These are phyloP conservation scores for Mimumesa dahlbomi DNA, from an alignment of 2,888 invertebrate genomes.

Conservation along the genomic window DNA sequence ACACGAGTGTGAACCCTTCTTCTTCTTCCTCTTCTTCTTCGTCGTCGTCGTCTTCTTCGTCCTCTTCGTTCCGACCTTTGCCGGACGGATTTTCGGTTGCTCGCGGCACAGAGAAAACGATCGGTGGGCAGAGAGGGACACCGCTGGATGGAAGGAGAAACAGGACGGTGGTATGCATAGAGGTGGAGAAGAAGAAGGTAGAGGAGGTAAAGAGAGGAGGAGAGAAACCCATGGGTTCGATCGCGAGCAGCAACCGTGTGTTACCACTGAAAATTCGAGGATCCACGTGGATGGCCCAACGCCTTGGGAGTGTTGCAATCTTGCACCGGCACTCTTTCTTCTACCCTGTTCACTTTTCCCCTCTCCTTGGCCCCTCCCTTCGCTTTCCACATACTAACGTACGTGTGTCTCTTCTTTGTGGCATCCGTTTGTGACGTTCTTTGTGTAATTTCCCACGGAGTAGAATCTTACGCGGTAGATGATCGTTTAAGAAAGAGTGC, in stretches of 20 bases:
- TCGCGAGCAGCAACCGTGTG: constrained; percentile 29
- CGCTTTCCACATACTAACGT: constrained; percentile 6
- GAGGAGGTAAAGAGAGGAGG: constrained; percentile 11
- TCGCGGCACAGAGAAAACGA: neutral
- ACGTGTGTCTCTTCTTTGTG: constrained; percentile 33
- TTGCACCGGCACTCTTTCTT: constrained; percentile 34
- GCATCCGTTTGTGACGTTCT: constrained; percentile 25
- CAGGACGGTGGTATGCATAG: constrained; percentile 13
- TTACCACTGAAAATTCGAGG: constrained; percentile 46
- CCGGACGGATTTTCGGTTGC: constrained; percentile 26
- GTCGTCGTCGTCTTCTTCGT: neutral
- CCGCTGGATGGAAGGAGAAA: neutral
- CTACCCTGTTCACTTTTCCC: constrained; percentile 8
- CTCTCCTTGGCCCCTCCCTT: neutral
- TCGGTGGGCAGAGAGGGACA: neutral
- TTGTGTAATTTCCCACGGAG: constrained; percentile 52
- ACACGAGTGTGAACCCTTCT: neutral
- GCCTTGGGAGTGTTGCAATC: constrained; percentile 64
- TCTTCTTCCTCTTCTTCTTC: constrained; percentile 25
- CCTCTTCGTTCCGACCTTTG: constrained; percentile 38
- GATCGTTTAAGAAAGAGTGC: constrained; percentile 8
- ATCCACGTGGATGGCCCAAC: constrained; percentile 64
- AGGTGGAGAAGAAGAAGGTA: constrained; percentile 23
- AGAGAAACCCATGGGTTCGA: constrained; percentile 19
- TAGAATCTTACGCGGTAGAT: constrained; percentile 9